Evolutionary conservation across 92 coral and sea anemone species (phyloP), one percentile per base, ranked within the genome.

Genomic region (Umimayanthus chanpuru): DNA sequence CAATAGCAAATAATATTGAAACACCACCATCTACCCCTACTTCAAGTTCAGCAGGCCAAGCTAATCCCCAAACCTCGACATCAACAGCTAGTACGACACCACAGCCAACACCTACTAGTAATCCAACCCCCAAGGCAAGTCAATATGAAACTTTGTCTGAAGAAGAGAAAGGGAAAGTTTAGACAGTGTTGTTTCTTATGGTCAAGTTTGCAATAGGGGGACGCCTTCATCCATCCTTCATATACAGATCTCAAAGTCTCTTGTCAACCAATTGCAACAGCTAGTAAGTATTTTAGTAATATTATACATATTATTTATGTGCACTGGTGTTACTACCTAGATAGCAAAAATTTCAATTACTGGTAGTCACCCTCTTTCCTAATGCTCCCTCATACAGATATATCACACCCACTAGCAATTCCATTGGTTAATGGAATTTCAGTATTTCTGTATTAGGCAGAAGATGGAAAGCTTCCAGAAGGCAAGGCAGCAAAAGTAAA

Each of bases 161-260:
- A 44, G 85, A 66, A 50, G 84, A 81, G 40, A 90, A 90, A 76
- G 76, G 81, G 10, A 88, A 70, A 55, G 91, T 84, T 30, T 89
- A 91, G 70, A 58, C 84, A 18, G 89, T n/a, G 29, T 76, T 89
- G 76, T 85, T 85, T 58, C 68, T 92, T 23, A 89, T 92, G 92
- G 92, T 89, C 47, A 89, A 85, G 73, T 91, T 89, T 91, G 78
- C 90, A 55, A 88, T 89, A n/a, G 29, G 90, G 94, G 7, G 91
- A 91, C 70, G 85, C 90, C 77, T 85, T 92, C 71, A 64, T 89
- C 41, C 88, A 92, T 86, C 88, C n/a, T n/a, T n/a, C n/a, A n/a
- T n/a, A n/a, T n/a, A 74, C 91, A 84, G 79, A 30, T 84, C 66
- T 83, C 89, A 73, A 82, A 89, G 56, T 43, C 49, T 32, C 82